Evolutionary conservation across 2,797 vertebrate genomes (phyloP), one percentile per base, ranked within the genome.

Genomic region (Coregonus sp.): DNA sequence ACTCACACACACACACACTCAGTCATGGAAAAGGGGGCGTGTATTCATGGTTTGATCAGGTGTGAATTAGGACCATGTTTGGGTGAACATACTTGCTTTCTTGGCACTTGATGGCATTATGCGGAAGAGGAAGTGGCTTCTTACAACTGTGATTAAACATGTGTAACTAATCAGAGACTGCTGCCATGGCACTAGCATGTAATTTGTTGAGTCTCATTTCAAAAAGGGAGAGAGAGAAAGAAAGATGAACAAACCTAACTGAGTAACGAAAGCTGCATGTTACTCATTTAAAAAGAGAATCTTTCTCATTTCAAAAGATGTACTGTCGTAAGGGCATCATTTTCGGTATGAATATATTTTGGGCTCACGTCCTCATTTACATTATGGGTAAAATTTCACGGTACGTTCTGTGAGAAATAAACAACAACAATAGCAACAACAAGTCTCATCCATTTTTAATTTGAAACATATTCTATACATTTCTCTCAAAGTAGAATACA

Each of bases 121-220:
- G 80, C 95, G 93, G 93, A 94, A 94, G 93, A 96, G 96, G 96
- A 98, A 96, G 96, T 96, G 92, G 94, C 95, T 95, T 96, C 94
- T 92, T 96, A 94, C 95, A 95, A 95, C 95, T 96, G 95, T 97
- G 96, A 97, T 97, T 97, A 98, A 98, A 97, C 97, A 97, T 96
- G 95, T 97, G 96, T 95, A 96, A 96, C 97, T 96, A 97, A 97
- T 98, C 97, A 97, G 94, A 92, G 93, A 94, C 94, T 91, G 95
- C 94, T 95, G 94, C 94, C 89, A 94, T 92, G 92, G 94, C 90
- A 90, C 94, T 95, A 95, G 95, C 95, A 95, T 97, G 94, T 96
- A 95, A 97, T 98, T 97, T 96, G 93, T 95, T 88, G 91, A 91
- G 92, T 92, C 92, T 92, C 94, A 94, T 94, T 92, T 92, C 91